Conservation (phyloP, 2,113 vertebrate genomes). For the Menura novaehollandiae region DNA sequence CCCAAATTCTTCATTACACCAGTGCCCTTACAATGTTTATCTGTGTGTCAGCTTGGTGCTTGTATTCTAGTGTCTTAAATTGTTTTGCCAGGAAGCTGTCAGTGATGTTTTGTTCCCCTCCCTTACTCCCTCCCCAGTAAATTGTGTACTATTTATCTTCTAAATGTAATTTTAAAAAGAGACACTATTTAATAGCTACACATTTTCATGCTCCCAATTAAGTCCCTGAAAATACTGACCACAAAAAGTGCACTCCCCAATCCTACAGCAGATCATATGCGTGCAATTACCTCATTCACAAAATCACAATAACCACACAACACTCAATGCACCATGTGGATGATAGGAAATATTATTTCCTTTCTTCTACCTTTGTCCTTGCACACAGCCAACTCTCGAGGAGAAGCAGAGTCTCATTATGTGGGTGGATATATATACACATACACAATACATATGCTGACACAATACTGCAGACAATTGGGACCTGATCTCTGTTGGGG, state of each 20-base stretch:
- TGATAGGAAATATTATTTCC: conserved; percentile 26
- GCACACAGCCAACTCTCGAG: not conserved
- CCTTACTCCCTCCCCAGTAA: not conserved
- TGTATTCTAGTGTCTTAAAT: not conserved
- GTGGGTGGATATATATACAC: not conserved
- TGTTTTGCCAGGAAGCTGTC: conserved; percentile 6
- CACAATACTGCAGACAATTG: not conserved
- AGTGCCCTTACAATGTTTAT: not conserved
- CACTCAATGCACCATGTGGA: conserved; percentile 26
- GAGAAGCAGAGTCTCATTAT: not conserved
- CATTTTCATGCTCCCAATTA: not conserved
- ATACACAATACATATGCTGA: not conserved
- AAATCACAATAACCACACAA: not conserved
- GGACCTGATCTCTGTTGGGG: not conserved
- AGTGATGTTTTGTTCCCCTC: not conserved
- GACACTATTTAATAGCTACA: not conserved
- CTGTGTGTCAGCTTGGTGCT: not conserved
- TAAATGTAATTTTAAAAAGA: not conserved
- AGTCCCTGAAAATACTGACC: not conserved
- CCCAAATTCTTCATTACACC: not conserved
- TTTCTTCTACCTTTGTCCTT: conserved; percentile 15
- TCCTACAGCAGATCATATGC: not conserved
- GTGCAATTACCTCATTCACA: conserved; percentile 21
- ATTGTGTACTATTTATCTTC: not conserved
- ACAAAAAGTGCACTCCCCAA: not conserved